These are phyloP conservation scores for Enteromius mattozi DNA, from an alignment of 2,797 vertebrate genomes.

Conservation along the genomic window DNA sequence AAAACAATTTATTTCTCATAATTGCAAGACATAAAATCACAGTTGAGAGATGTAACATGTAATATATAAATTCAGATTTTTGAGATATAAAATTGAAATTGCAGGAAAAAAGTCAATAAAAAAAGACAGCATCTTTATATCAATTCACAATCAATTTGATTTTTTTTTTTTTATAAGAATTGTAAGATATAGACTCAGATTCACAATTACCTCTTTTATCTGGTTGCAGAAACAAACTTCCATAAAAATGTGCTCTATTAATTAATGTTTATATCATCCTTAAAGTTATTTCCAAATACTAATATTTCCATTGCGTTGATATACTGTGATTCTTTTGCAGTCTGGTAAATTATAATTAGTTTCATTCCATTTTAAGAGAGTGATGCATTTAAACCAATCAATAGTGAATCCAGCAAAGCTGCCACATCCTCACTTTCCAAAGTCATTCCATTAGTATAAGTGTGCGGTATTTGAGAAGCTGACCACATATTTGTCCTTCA, in stretches of 20 bases:
- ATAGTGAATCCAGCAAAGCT: background rate
- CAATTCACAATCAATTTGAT: background rate
- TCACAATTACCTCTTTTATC: background rate
- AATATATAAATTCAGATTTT: background rate
- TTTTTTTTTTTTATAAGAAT: background rate
- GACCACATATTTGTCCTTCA: conserved; percentile 10
- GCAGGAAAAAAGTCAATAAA: too few species aligned
- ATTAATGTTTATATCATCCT: background rate
- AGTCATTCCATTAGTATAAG: background rate
- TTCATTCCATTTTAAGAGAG: background rate
- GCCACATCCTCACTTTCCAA: background rate
- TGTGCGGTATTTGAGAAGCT: background rate
- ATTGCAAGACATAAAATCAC: background rate
- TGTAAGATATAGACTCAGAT: background rate
- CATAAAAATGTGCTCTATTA: background rate
- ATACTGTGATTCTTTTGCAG: background rate
- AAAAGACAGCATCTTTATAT: background rate
- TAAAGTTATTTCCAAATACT: background rate
- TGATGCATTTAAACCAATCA: background rate
- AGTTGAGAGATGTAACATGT: background rate
- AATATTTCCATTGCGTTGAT: background rate
- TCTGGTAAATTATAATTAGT: background rate
- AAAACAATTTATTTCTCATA: background rate
- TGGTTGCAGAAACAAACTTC: background rate
- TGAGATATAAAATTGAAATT: background rate